Evolutionary conservation across 2,888 invertebrate genomes (phyloP).

Genomic region (Protonemura montana): DNA sequence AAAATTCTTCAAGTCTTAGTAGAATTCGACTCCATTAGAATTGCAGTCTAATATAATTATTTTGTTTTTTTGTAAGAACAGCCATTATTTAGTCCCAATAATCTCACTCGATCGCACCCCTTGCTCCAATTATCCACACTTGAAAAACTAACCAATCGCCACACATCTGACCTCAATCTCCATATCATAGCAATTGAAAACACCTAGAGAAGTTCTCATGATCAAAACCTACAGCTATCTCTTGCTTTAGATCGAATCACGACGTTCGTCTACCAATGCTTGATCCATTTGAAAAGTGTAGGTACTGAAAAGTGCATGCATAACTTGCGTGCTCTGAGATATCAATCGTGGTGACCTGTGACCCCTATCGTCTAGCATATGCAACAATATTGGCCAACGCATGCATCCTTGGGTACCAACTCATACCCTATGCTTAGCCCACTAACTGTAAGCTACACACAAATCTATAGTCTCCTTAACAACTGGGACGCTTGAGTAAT

Average conservation of each 20-base stretch:
- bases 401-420: background rate
- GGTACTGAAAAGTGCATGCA: background rate
- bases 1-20: slow-evolving; percentile 66
- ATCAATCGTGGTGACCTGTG: background rate
- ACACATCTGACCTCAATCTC: background rate
- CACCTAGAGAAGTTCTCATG: background rate
- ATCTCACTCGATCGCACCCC: no score
- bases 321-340: slow-evolving; percentile 1
- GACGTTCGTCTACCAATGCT: background rate
- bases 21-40: slow-evolving; percentile 63
- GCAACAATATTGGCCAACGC: background rate
- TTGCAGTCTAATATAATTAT: slow-evolving; percentile 70
- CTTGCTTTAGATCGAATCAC: background rate
- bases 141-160: background rate
- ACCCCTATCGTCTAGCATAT: background rate
- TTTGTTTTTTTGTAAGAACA: no score
- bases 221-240: background rate
- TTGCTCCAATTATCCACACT: background rate
- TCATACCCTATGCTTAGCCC: background rate
- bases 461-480: background rate
- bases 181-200: background rate
- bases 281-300: background rate
- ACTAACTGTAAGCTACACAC: background rate
- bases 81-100: no score
- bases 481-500: background rate